phyloP scores from a whole-genome alignment of 2,797 vertebrate species.

The Coregonus suidteri region DNA sequence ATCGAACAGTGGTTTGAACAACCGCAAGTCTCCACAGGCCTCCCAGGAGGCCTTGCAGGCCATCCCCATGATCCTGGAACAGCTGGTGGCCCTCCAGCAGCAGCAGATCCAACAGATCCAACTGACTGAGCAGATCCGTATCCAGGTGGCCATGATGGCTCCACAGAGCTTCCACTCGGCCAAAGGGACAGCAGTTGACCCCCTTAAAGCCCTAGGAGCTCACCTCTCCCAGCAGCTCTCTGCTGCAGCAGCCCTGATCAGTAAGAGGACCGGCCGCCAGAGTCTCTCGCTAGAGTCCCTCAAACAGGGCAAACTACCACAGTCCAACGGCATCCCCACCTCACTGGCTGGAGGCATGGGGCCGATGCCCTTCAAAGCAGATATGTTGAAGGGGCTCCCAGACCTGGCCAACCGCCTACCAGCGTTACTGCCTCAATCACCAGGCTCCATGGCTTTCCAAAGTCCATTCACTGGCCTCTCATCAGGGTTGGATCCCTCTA shows the following conservation, averaged over 20 bases:
- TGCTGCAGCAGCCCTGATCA: constrained; percentile 92
- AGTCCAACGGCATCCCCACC: constrained; percentile 67
- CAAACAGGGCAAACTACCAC: constrained; percentile 92
- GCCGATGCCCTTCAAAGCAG: constrained; percentile 79
- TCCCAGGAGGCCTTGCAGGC: constrained; percentile 76
- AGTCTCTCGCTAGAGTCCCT: constrained; percentile 87
- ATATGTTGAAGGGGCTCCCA: constrained; percentile 78
- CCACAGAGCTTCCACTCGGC: constrained; percentile 86
- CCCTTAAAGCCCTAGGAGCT: constrained; percentile 89
- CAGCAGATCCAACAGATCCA: constrained; percentile 98
- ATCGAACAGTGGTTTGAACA: constrained; percentile 41
- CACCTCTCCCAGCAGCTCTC: constrained; percentile 96
- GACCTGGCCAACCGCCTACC: constrained; percentile 81
- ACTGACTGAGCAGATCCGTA: constrained; percentile 93
- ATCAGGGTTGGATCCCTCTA: constrained; percentile 80
- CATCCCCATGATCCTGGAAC: constrained; percentile 94
- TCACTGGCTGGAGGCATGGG: constrained; percentile 72
- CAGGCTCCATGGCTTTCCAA: constrained; percentile 82
- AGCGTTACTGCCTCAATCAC: constrained; percentile 83
- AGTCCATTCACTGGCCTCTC: constrained; percentile 75
- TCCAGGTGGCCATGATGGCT: constrained; percentile 96
- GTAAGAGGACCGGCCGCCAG: constrained; percentile 88
- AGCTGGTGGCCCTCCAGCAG: constrained; percentile 92
- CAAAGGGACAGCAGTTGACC: constrained; percentile 80
- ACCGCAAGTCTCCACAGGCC: constrained; percentile 51